These are phyloP conservation scores for Galeopterus variegatus DNA, from an alignment of 2,113 vertebrate species.

Conservation along the genomic window DNA sequence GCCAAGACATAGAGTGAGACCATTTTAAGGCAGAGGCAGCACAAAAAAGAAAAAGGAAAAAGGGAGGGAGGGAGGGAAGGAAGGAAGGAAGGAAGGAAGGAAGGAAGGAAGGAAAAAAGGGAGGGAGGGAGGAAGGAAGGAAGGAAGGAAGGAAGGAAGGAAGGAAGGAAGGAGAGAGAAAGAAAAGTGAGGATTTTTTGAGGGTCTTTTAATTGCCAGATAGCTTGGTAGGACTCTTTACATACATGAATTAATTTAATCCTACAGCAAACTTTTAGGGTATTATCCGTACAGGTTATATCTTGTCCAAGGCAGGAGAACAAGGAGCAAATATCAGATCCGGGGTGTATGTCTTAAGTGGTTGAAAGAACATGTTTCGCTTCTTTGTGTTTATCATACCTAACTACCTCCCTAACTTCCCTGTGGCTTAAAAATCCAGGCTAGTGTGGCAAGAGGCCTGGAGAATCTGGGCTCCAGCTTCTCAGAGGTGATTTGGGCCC, in stretches of 20 bases:
- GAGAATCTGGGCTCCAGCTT: background rate
- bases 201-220: background rate
- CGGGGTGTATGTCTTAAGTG: background rate
- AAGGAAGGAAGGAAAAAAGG: too few species aligned
- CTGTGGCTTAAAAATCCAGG: background rate
- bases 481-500: background rate
- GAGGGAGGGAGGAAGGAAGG: too few species aligned
- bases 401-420: background rate
- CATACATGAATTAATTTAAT: background rate
- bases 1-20: background rate
- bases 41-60: background rate
- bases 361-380: background rate
- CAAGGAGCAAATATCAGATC: background rate
- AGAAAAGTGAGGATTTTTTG: background rate
- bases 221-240: background rate
- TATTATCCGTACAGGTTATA: background rate
- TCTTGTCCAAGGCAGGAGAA: background rate
- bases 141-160: too few species aligned
- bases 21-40: background rate
- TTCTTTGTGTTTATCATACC: constrained; percentile 38
- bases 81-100: too few species aligned
- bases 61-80: too few species aligned
- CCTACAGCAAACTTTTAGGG: background rate
- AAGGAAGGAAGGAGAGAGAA: background rate
- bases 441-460: background rate